Evolutionary conservation across 1,140 invertebrate genomes (phyloP), one percentile per base, ranked within the genome.

Genomic region (Maconellicoccus hirsutus): DNA sequence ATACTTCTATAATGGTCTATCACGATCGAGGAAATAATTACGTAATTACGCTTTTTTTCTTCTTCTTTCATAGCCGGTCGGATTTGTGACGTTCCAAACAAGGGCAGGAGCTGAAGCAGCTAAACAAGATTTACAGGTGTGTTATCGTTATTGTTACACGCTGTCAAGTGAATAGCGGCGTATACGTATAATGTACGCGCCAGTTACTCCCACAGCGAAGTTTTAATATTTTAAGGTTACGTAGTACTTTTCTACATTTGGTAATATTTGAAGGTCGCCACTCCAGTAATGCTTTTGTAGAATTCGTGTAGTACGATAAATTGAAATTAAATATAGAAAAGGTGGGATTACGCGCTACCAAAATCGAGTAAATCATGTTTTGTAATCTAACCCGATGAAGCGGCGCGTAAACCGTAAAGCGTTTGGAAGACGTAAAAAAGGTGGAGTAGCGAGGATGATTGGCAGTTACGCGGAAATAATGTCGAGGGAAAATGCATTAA

Each of bases 1-100:
- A 33, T 33, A 33, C 4, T 33, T 33, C 12, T 33, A 33, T 12
- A 12, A 33, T 33, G 29, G 29, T 6, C 4, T 33, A 33, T 23
- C 16, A 27, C 25, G 21, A 33, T 33, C 29, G 25, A 38, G 23
- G 26, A 22, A 39, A 33, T 33, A 70, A 70, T 39, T 39, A 39
- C 12, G 21, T 26, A 70, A 70, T 21, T 19, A 33, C 22, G 21
- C 26, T 25, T 27, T 61, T 59, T 59, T 61, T 38, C n/a, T 25
- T 39, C 25, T 66, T 61, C n/a, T 39, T 70, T 59, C 23, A 26
- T 78, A 98, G 96, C 98, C 98, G 52, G 98, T 99, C 75, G 98
- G 98, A 72, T 99, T 99, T 83, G 97, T 99, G 73, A 99, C 97
- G 76, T 99, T 99, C 85, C 92, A 91, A 80, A 97, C 94, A 73